Base-by-base conservation (phyloP, 2,113 vertebrate species). In the Menura novaehollandiae region DNA sequence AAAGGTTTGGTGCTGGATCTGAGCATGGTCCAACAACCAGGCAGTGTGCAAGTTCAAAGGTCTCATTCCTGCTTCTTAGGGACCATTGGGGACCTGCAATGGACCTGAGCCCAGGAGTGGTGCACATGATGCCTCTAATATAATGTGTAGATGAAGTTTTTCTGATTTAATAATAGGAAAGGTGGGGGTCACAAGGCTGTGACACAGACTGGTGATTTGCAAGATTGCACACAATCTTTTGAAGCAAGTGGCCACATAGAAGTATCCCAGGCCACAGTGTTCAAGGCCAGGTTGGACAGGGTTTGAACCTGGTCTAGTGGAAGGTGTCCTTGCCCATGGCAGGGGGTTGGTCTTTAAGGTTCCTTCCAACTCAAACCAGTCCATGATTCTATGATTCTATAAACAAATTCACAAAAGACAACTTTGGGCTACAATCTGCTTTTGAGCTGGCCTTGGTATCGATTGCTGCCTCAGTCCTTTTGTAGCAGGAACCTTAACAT, bases 21-120 rank as follows among this genome's bases (percentile, higher is more conserved):
- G 47, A 46, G 59, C 0, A 2, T 7, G 43, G 23, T 47, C 11
- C n/a, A 0, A 4, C 3, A 6, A 37, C 4, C 13, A 59, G 4
- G 26, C 43, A 21, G 12, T 2, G 28, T 51, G 35, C 11, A 41
- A 39, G 23, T 52, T 62, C 47, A 78, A 6, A 37, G 21, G 6
- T 78, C 39, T 71, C 5, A 4, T 26, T 26, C 6, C 28, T 56
- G 21, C 17, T 39, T 28, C 23, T 41, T 46, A 26, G 51, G 24
- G 37, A 62, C 32, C 17, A 2, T 1, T 47, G 24, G 21, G 39
- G 27, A 20, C 18, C 8, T 41, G 14, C 28, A 32, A 6, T 0
- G 3, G 41, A 23, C 37, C 63, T 41, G 44, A 91, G 44, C 9
- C 27, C 3, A 4, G n/a, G 30, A 21, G 26, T 12, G 13, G 19